Percentiles rank a stretch among this genome's conserved stretches.
phyloP scores from a whole-genome alignment of 2,888 invertebrate species.

The Stramonita haemastoma region DNA sequence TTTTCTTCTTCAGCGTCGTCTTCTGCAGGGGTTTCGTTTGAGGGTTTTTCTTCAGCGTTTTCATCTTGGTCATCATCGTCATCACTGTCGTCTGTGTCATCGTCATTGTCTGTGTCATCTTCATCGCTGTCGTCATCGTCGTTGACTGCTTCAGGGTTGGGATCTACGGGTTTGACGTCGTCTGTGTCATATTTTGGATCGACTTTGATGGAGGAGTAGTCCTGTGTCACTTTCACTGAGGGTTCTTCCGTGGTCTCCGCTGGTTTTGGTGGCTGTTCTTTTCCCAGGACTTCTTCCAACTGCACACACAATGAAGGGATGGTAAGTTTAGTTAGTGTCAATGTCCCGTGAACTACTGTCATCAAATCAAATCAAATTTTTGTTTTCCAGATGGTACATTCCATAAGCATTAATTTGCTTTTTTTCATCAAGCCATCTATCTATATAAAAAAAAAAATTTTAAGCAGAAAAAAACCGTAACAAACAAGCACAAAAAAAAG shows the following conservation, averaged over 20 bases:
- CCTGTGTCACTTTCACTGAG: slow-evolving; percentile 8
- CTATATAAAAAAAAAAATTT: no score
- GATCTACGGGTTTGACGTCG: neutral
- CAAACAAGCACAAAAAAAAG: no score
- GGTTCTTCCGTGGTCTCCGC: neutral
- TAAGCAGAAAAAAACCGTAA: no score
- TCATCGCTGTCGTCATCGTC: neutral
- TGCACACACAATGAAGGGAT: neutral
- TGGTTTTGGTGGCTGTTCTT: neutral
- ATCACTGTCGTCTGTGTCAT: no score
- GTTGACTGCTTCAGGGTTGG: neutral
- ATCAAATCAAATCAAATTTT: no score
- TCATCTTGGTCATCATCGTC: slow-evolving; percentile 26
- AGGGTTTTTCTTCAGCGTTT: slow-evolving; percentile 37
- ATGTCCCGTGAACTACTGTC: neutral
- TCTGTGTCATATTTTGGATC: neutral
- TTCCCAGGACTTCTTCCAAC: slow-evolving; percentile 3
- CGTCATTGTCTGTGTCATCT: neutral
- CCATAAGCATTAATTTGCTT: no score
- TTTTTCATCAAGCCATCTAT: no score
- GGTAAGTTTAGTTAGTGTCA: neutral
- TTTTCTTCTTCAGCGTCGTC: neutral
- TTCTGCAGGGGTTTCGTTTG: slow-evolving; percentile 32
- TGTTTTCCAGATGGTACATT: no score
- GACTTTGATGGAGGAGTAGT: slow-evolving; percentile 12